Evolutionary conservation across 2,797 vertebrate species (phyloP), one percentile per base, ranked within the genome.

Genomic region (Falco peregrinus): DNA sequence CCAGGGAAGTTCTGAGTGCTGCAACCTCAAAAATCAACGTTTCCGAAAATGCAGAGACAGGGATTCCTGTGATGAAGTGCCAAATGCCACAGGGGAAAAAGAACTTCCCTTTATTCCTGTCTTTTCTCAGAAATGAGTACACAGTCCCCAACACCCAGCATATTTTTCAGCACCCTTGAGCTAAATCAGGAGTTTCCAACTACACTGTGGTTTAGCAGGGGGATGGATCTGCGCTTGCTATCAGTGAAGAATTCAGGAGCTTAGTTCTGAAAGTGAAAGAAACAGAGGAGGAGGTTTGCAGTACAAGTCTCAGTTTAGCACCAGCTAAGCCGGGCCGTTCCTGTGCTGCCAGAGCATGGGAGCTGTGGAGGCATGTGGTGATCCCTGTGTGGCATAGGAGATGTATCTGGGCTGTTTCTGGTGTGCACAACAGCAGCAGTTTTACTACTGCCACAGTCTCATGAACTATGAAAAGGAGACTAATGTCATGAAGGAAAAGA

Each of bases 311-410:
- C 29, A 0, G 0, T 63, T 74, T 37, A 61, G 21, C 28, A 26
- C 17, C 0, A 0, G 20, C 28, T 71, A 29, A 65, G 10, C 43
- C 20, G 48, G 33, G 28, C 41, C 1, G 0, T 67, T 86, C 14
- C 31, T 70, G 57, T 37, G 51, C 26, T 1, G 1, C 50, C 37
- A 28, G 48, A 76, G 29, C 25, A 10, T 0, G 4, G 37, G 21
- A 68, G 39, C 18, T 1, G 0, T 37, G 61, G 57, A 57, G 67
- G 7, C 0, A 13, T 53, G 31, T 24, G 47, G 31, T 39, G 33
- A 77, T 37, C 24, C 47, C 35, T 26, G 14, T 1, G 1, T 1
- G 2, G 31, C 2, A 0, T 11, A 59, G 70, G 14, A 18, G 4
- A 31, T 28, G 45, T 0, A 1, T 7, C 35, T 0, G 2, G 35